Evolutionary conservation across 1,140 invertebrate species (phyloP), one percentile per base, ranked within the genome.

Genomic region (Macrotrachela quadricornifera): DNA sequence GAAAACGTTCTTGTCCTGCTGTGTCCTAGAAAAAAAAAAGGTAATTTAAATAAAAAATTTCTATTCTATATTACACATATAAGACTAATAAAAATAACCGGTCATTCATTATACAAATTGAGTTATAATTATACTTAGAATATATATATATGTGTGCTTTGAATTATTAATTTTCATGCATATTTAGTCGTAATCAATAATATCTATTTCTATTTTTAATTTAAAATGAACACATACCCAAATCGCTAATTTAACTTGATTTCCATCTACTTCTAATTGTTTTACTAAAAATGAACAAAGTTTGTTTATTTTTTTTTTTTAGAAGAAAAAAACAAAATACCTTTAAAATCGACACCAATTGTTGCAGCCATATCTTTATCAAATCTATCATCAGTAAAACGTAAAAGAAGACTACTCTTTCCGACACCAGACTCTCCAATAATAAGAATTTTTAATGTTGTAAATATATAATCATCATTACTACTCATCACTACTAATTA

Each of bases 351-450:
- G 49, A 69, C 67, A 59, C 68, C 92, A 62, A 97, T 95, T 40
- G 92, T 97, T 36, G 86, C 80, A 50, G 84, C 77, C 69, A 87
- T 83, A 57, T 87, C 83, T 11, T 82, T 79, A 70, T 90, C 81
- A 72, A 95, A 96, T 61, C 82, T 81, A 68, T 94, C 85, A 63
- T 94, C 87, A 18, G 84, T 88, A 67, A 96, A 97, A 55, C 88
- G 75, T 40, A 91, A 71, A 53, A 96, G 75, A 53, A 96, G 76
- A 73, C 90, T 91, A 61, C 86, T 90, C 74, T 97, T 92, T 51
- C 87, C 87, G 39, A 91, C 86, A 57, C 83, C 82, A 65, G 82
- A 84, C 71, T 92, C 85, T 10, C 87, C 86, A 61, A 90, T 86
- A 46, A 91, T 82, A 46, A 92, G 71, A 60, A 92, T 78, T 75